Conservation (phyloP, 2,113 vertebrate genomes). For the Myiopsitta monachus region DNA sequence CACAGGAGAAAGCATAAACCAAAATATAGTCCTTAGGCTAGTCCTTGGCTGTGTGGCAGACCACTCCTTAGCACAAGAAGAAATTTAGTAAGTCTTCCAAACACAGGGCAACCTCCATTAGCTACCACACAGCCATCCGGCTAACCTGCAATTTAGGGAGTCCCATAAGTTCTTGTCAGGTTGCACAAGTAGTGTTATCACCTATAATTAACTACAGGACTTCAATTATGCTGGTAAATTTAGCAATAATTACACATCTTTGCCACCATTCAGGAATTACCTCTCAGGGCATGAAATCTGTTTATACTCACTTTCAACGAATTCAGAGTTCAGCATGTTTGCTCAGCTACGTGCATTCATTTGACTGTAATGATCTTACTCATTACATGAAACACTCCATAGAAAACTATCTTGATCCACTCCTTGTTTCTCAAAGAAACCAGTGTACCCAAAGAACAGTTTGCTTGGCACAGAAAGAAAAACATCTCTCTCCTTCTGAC, state of each 20-base stretch:
- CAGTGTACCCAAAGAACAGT: not conserved
- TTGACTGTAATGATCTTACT: not conserved
- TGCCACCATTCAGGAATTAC: conserved; percentile 22
- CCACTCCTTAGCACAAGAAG: not conserved
- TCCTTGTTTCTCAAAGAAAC: not conserved
- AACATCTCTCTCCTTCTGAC: not conserved
- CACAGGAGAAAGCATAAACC: not conserved
- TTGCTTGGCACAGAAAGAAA: not conserved
- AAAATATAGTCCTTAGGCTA: not conserved
- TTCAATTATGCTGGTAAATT: conserved; percentile 40
- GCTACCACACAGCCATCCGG: not conserved
- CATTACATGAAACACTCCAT: not conserved
- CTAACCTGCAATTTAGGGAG: not conserved
- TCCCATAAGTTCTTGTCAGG: not conserved
- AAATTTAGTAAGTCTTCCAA: not conserved
- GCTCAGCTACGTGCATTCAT: not conserved
- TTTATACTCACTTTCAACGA: not conserved
- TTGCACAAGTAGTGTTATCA: not conserved
- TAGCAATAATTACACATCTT: conserved; percentile 36
- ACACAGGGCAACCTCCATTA: not conserved
- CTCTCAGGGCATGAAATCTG: conserved; percentile 35
- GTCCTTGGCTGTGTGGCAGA: not conserved
- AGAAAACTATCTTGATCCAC: not conserved
- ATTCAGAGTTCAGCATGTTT: not conserved
- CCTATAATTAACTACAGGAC: not conserved